Evolutionary conservation across 2,113 vertebrate species (phyloP).

Genomic region (Nycticebus coucang): DNA sequence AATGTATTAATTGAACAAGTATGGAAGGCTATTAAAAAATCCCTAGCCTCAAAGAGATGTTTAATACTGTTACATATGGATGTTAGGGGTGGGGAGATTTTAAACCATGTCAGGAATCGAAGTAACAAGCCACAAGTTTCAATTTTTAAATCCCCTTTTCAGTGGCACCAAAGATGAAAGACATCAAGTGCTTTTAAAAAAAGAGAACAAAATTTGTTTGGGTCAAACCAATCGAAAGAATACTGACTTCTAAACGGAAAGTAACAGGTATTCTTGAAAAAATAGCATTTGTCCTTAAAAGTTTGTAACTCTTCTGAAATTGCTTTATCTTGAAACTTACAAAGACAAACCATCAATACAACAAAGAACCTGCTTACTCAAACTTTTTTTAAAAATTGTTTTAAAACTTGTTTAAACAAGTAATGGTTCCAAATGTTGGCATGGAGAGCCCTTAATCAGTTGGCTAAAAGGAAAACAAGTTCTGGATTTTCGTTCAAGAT

Average conservation of each 20-base stretch:
- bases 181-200: background rate
- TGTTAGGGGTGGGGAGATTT: background rate
- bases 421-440: conserved; percentile 55
- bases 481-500: conserved; percentile 72
- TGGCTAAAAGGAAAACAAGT: conserved; percentile 74
- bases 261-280: conserved; percentile 24
- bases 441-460: conserved; percentile 39
- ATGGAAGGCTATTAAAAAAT: background rate
- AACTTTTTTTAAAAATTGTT: conserved; percentile 38
- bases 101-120: background rate
- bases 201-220: background rate
- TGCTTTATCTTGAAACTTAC: conserved; percentile 53
- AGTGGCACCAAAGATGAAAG: background rate
- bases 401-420: conserved; percentile 82
- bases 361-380: conserved; percentile 40
- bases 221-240: background rate
- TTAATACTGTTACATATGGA: background rate
- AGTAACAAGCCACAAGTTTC: background rate
- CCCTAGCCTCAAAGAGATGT: background rate
- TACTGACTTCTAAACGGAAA: conserved; percentile 34
- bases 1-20: background rate
- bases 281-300: background rate
- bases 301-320: conserved; percentile 26
- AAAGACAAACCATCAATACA: conserved; percentile 47
- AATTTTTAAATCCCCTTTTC: conserved; percentile 16